Conservation (phyloP, 2,113 vertebrate genomes). For the Daphoenositta chrysoptera region DNA sequence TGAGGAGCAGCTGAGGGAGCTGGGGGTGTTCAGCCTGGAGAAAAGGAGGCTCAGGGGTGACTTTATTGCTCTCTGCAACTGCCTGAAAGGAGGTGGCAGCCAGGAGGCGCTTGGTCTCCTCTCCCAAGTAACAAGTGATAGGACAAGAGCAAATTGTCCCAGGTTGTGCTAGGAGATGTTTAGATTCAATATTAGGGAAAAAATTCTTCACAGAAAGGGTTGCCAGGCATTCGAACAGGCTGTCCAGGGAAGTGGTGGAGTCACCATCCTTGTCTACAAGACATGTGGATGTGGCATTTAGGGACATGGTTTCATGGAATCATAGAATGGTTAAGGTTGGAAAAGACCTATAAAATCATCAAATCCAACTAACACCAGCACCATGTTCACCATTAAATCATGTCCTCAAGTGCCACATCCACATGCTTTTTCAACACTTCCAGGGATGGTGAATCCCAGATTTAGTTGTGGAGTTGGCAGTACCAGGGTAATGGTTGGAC, state of each 20-base stretch:
- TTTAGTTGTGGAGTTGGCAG: neutral
- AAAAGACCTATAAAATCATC: neutral
- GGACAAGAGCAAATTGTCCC: neutral
- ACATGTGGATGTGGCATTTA: neutral
- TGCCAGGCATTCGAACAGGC: neutral
- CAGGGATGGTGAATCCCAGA: neutral
- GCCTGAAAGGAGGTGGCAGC: neutral
- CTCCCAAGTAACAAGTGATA: neutral
- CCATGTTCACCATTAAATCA: neutral
- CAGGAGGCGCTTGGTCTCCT: neutral
- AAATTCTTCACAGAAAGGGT: neutral
- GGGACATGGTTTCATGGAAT: neutral
- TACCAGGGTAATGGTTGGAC: neutral
- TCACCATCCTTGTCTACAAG: neutral
- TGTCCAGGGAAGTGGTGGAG: neutral
- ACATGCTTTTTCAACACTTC: neutral
- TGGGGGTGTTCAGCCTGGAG: neutral
- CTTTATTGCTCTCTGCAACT: neutral
- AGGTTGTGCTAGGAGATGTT: neutral
- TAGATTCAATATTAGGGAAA: neutral
- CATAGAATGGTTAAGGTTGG: neutral
- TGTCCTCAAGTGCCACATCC: neutral
- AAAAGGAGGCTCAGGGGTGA: neutral
- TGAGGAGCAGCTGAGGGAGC: neutral
- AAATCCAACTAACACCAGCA: neutral